phyloP scores from a whole-genome alignment of 2,113 vertebrate genomes.

The Saguinus imperator region DNA sequence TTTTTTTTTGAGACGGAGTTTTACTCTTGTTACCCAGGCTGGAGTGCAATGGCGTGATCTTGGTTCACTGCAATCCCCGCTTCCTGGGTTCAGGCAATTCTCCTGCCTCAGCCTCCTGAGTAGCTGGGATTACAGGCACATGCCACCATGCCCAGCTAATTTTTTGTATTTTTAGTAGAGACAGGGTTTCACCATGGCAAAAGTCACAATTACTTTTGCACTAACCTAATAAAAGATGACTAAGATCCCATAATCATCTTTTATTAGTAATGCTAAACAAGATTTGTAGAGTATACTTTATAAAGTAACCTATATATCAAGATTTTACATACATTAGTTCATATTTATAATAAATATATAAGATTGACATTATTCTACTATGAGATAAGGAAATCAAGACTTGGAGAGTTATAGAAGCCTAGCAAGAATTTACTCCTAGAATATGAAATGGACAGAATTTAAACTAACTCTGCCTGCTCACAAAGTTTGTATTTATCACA shows the following conservation, averaged over 20 bases:
- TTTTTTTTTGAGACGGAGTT: too few relatives aligned
- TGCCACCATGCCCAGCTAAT: too few relatives aligned
- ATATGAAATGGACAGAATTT: neutral
- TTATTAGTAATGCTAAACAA: neutral
- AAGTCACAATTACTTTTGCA: too few relatives aligned
- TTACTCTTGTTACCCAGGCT: too few relatives aligned
- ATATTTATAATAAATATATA: neutral
- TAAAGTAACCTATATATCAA: neutral
- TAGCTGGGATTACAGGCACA: too few relatives aligned
- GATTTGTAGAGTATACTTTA: neutral
- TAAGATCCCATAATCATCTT: neutral
- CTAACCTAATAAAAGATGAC: too few relatives aligned
- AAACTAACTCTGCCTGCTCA: neutral
- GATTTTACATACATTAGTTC: neutral
- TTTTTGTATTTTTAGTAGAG: too few relatives aligned
- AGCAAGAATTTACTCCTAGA: neutral
- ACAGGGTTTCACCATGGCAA: too few relatives aligned
- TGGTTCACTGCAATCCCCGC: too few relatives aligned
- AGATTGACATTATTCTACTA: neutral
- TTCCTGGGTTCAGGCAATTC: too few relatives aligned
- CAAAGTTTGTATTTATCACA: neutral
- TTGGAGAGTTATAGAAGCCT: neutral
- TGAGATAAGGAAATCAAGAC: neutral
- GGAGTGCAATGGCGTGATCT: too few relatives aligned
- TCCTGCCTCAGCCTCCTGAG: too few relatives aligned